Evolutionary conservation across 2,888 invertebrate genomes (phyloP).

Genomic region (Dilophus febrilis): DNA sequence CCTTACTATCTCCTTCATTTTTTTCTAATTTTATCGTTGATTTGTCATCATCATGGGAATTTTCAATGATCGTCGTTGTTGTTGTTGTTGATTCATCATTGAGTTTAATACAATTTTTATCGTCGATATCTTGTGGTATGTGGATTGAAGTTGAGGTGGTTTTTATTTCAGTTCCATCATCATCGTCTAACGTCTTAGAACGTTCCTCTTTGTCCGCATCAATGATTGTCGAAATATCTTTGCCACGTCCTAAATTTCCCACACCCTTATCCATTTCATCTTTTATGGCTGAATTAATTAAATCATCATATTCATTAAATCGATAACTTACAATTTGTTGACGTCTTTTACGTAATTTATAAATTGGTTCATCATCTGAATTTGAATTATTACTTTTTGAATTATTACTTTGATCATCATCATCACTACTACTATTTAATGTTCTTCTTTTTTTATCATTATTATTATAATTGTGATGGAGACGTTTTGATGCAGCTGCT

Average conservation of each 20-base stretch:
- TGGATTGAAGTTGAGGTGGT: no score
- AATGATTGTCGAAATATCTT: constrained; percentile 82
- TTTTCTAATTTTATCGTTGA: constrained; percentile 16
- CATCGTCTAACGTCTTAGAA: constrained; percentile 15
- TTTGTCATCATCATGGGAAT: constrained; percentile 21
- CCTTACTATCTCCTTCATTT: constrained; percentile 10
- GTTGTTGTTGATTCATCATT: constrained; percentile 15
- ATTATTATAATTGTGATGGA: constrained; percentile 23
- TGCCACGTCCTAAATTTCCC: constrained; percentile 70
- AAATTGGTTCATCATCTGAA: constrained; percentile 57
- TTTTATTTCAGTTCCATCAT: constrained; percentile 25
- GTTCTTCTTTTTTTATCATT: constrained; percentile 24
- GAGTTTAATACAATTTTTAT: constrained; percentile 10
- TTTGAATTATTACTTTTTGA: background rate
- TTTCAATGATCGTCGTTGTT: no score
- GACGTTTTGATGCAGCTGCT: no score
- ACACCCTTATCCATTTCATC: constrained; percentile 63
- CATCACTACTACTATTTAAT: constrained; percentile 13
- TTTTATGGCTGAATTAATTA: constrained; percentile 83
- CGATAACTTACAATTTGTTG: constrained; percentile 68
- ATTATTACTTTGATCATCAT: constrained; percentile 1
- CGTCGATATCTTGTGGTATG: no score
- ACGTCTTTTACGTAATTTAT: constrained; percentile 64
- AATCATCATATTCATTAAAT: constrained; percentile 86
- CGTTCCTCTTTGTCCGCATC: constrained; percentile 59